These are phyloP conservation scores for Caranx ignobilis DNA, from an alignment of 2,113 vertebrate genomes.

Conservation along the genomic window DNA sequence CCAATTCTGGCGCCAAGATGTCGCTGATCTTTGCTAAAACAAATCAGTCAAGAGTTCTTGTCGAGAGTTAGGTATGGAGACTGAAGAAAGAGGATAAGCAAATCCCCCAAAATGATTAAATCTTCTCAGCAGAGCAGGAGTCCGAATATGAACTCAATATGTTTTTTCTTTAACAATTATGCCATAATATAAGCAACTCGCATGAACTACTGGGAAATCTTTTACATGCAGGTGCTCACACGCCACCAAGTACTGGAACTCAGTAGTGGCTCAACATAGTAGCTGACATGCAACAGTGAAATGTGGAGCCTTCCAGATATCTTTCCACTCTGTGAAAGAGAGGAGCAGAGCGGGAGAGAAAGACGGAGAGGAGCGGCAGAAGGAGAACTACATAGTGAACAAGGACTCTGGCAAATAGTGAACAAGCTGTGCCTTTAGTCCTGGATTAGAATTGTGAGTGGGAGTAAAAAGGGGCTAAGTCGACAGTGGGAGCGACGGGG, in stretches of 20 bases:
- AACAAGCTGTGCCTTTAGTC: conserved; percentile 36
- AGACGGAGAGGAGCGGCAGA: conserved; percentile 8
- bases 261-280: conserved; percentile 10
- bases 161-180: background rate
- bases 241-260: conserved; percentile 11
- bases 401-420: conserved; percentile 30
- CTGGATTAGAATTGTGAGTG: conserved; percentile 36
- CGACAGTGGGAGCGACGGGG: conserved; percentile 37
- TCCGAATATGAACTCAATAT: background rate
- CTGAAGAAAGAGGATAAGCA: background rate
- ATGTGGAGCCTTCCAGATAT: conserved; percentile 66
- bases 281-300: conserved; percentile 68
- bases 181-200: background rate
- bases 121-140: background rate
- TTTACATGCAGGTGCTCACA: conserved; percentile 4
- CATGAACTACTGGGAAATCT: background rate
- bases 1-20: conserved; percentile 9
- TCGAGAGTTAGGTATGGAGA: background rate
- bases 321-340: conserved; percentile 43
- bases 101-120: background rate
- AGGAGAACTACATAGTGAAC: background rate
- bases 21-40: background rate
- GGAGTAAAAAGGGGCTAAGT: conserved; percentile 27
- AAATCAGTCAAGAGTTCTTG: background rate
- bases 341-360: conserved; percentile 1